Percentiles rank a stretch among this genome's conserved stretches.
Conservation (phyloP, 1,140 invertebrate species). For the Meloidogyne floridensis region DNA sequence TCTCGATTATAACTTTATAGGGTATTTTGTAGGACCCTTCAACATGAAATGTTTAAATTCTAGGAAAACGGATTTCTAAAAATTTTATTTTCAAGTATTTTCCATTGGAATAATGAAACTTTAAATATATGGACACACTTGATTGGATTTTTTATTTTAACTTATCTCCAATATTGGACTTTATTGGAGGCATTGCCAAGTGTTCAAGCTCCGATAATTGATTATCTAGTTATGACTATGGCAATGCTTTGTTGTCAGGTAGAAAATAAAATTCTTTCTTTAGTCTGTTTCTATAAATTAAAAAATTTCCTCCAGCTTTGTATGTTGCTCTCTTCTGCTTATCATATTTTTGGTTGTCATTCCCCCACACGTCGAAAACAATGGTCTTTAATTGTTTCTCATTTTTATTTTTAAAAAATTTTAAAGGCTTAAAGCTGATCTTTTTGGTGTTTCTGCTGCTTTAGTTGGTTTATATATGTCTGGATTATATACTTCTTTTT, state of each 20-base stretch:
- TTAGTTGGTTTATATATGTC: slow-evolving; percentile 90
- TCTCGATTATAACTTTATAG: too few species aligned
- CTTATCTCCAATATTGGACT: slow-evolving; percentile 81
- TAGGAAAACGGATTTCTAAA: too few species aligned
- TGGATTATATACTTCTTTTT: slow-evolving; percentile 93
- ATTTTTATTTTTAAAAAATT: background rate
- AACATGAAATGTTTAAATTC: too few species aligned
- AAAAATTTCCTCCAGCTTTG: slow-evolving; percentile 75
- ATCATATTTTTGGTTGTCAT: slow-evolving; percentile 89
- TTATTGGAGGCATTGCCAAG: slow-evolving; percentile 70
- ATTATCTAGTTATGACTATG: slow-evolving; percentile 83
- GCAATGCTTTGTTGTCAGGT: slow-evolving; percentile 74
- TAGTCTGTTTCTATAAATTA: background rate
- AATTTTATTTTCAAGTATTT: slow-evolving; percentile 73
- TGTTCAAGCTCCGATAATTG: slow-evolving; percentile 67
- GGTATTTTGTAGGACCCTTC: too few species aligned
- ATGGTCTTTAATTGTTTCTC: slow-evolving; percentile 68
- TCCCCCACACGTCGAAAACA: slow-evolving; percentile 82
- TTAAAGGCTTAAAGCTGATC: slow-evolving; percentile 77
- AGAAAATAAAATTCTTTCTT: background rate
- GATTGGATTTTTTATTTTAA: slow-evolving; percentile 84
- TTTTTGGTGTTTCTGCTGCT: slow-evolving; percentile 88
- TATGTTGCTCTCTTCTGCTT: slow-evolving; percentile 86
- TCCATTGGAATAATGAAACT: slow-evolving; percentile 95
- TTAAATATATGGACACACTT: slow-evolving; percentile 93